phyloP scores from a whole-genome alignment of 2,797 vertebrate species.

The Eospalax fontanierii region DNA sequence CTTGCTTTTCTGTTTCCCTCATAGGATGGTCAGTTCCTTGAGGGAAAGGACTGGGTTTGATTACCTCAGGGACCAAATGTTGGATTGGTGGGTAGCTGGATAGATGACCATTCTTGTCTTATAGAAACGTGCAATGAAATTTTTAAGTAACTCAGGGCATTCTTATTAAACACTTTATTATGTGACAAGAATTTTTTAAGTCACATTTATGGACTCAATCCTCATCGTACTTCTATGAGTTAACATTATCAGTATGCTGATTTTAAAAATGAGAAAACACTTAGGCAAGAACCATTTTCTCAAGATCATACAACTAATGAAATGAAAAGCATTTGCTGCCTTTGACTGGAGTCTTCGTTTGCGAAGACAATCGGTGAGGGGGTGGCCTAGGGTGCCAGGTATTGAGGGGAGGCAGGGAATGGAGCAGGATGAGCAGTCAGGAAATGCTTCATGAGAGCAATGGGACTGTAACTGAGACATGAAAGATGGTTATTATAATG shows the following conservation, averaged over 20 bases:
- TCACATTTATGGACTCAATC: background rate
- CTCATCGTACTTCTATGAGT: background rate
- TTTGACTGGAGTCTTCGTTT: background rate
- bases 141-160: background rate
- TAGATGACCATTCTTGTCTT: background rate
- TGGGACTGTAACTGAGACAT: background rate
- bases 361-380: background rate
- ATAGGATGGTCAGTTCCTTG: background rate
- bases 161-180: background rate
- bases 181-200: background rate
- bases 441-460: background rate
- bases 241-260: background rate
- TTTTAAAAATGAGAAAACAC: constrained; percentile 17
- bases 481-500: background rate
- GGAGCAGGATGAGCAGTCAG: background rate
- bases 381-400: no score
- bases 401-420: background rate
- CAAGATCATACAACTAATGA: background rate
- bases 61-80: background rate
- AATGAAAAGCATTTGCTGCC: background rate
- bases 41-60: background rate
- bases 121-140: background rate
- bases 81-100: background rate
- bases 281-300: constrained; percentile 28
- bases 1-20: background rate